phyloP scores from a whole-genome alignment of 30 jellyfish, hydroid and myxozoan species.

The Aurelia sp. region DNA sequence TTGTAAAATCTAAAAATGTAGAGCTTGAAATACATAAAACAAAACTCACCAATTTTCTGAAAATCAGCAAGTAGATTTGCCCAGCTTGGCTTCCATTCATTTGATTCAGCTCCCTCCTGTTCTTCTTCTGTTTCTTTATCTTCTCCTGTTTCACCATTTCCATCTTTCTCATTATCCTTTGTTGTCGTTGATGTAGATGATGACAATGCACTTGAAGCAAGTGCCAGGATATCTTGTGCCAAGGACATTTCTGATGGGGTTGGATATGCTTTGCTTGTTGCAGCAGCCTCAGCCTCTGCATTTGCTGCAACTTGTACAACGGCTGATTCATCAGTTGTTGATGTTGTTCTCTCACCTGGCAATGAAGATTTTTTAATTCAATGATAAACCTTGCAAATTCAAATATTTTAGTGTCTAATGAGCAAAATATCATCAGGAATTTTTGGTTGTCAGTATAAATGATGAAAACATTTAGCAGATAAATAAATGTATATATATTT shows the following conservation, averaged over 20 bases:
- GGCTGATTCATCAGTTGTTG: slow-evolving; percentile 44
- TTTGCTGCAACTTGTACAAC: slow-evolving; percentile 52
- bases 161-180: slow-evolving; percentile 17
- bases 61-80: slow-evolving; percentile 72
- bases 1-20: too few relatives aligned
- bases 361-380: too few relatives aligned
- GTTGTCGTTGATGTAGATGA: slow-evolving; percentile 65
- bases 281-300: slow-evolving; percentile 73
- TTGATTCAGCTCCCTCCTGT: slow-evolving; percentile 3
- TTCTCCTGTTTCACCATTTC: slow-evolving; percentile 1
- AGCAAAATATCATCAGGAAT: neutral
- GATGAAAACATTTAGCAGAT: too few relatives aligned
- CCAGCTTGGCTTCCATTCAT: slow-evolving; percentile 79
- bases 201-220: slow-evolving; percentile 82
- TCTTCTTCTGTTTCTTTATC: slow-evolving; percentile 5
- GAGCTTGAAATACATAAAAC: too few relatives aligned
- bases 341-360: slow-evolving; percentile 34
- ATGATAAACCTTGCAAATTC: neutral
- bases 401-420: neutral
- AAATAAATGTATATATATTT: too few relatives aligned
- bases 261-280: slow-evolving; percentile 54
- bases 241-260: slow-evolving; percentile 79
- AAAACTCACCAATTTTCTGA: slow-evolving; percentile 51
- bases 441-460: too few relatives aligned
- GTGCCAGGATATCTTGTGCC: slow-evolving; percentile 83